Evolutionary conservation across 2,888 invertebrate genomes (phyloP), one percentile per base, ranked within the genome.

Genomic region (Eustalomyia histrio): DNA sequence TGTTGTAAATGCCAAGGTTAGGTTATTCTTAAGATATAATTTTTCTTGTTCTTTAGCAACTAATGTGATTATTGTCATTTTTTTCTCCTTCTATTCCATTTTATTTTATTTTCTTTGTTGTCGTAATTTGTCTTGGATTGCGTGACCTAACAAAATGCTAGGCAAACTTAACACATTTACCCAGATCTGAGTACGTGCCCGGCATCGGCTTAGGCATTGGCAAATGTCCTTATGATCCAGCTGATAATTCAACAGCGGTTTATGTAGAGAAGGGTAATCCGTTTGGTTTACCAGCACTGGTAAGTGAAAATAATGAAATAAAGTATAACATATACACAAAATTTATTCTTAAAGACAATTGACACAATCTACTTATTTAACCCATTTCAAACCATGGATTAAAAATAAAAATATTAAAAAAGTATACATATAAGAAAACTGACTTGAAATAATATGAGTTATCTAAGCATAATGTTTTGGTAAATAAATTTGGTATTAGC

Each of bases 211-310:
- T 96, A 93, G 99, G 98, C 83, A 96, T 97, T 86, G 99, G 98
- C 72, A 97, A 98, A 91, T 99, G 99, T 91, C 98, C 99, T 73
- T 99, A 97, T 92, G 98, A 99, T 92, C 98, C 99, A n/a, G 95
- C 96, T 84, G 98, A 99, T 92, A 99, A 99, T 92, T 97, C 97
- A 83, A 99, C 99, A 18, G 98, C 98, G 55, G 94, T 99, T 85
- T 99, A 97, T 96, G 97, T 98, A 90, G 99, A 98, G 91, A 94
- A 93, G 87, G 99, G 98, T 86, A 99, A 98, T 92, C 97, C 98
- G 73, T 97, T 97, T 83, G 95, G 95, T 87, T 93, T 98, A 86
- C 96, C 98, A 58, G 97, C 97, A 29, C 93, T 99, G 90, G 91
- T 91, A 89, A 90, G 90, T 89, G 73, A 10, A 29, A 12, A 52